Evolutionary conservation across 2,888 invertebrate species (phyloP).

Genomic region (Parascotia fuliginaria): DNA sequence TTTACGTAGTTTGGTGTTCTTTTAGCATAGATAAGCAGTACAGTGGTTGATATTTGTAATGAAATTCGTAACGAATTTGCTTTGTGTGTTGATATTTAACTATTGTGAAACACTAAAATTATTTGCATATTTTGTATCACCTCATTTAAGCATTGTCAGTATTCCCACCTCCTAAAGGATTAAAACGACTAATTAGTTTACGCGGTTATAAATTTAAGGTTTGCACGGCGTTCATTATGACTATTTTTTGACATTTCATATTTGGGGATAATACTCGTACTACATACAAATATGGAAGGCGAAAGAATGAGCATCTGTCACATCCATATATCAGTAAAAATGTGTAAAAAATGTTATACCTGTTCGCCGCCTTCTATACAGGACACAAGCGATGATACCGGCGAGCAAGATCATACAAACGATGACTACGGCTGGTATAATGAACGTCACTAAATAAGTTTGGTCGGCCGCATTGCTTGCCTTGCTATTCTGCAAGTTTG

Average conservation of each 20-base stretch:
- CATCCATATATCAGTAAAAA: background rate
- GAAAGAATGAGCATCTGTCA: too few relatives aligned
- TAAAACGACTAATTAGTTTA: slow-evolving; percentile 50
- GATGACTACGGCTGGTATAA: slow-evolving; percentile 95
- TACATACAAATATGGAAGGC: too few relatives aligned
- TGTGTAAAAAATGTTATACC: slow-evolving; percentile 69
- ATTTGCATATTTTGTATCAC: slow-evolving; percentile 45
- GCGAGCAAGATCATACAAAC: slow-evolving; percentile 95
- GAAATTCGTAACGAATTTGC: too few relatives aligned
- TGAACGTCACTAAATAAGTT: slow-evolving; percentile 90
- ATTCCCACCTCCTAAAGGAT: slow-evolving; percentile 63
- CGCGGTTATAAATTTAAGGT: too few relatives aligned
- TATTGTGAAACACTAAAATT: slow-evolving; percentile 37
- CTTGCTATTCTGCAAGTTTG: slow-evolving; percentile 62
- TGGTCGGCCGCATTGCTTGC: slow-evolving; percentile 59
- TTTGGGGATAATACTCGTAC: too few relatives aligned
- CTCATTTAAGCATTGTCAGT: slow-evolving; percentile 58
- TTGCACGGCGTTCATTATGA: too few relatives aligned
- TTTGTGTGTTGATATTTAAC: slow-evolving; percentile 14
- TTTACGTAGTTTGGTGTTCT: slow-evolving; percentile 18
- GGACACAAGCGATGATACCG: slow-evolving; percentile 93
- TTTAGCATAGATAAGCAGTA: slow-evolving; percentile 33
- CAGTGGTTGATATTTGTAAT: slow-evolving; percentile 19
- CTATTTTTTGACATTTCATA: too few relatives aligned
- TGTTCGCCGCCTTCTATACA: slow-evolving; percentile 93